Base-by-base conservation (phyloP, 2,888 invertebrate species). In the Cosmorhoe ocellata region DNA sequence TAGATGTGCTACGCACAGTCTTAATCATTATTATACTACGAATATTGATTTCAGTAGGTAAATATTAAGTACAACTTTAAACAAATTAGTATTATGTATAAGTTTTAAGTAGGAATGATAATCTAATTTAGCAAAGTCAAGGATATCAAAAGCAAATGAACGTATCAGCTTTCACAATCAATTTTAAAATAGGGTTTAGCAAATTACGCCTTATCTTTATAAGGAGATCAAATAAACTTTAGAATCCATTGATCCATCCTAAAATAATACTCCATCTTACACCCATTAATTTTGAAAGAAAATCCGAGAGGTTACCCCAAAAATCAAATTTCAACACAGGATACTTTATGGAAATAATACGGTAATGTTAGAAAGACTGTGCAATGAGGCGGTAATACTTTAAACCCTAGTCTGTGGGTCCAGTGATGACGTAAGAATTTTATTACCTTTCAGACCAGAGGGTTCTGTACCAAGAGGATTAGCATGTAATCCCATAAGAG, bases 401-500 rank as follows among this genome's bases (percentile, higher is more conserved):
- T 73, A 73, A 75, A 67, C 69, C 68, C 56, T 53, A 59, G 70
- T 70, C 65, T 61, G 58, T 59, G 62, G 63, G 77, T 70, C 73
- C 77, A 60, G 71, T 65, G 79, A 81, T 82, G 83, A 85, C 80
- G 80, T 76, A 81, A 84, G 81, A 85, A 78, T 84, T 83, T 86
- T 85, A 85, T 85, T 84, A 82, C 79, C 74, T 64, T 65, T 66
- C 59, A 64, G 59, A 58, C 69, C 65, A 61, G 58, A 54, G 61
- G 56, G 69, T 70, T 74, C 73, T 75, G 76, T 80, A 85, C 81
- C 80, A 83, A 86, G 80, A 81, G 88, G 88, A 88, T 89, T 88
- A 87, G 80, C 83, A 83, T 84, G 81, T 88, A 84, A 89, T 87
- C 87, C 85, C 77, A 71, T 72, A 76, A 82, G 80, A 87, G 82